phyloP scores from a whole-genome alignment of 2,113 vertebrate species.

The Oophaga pumilio region DNA sequence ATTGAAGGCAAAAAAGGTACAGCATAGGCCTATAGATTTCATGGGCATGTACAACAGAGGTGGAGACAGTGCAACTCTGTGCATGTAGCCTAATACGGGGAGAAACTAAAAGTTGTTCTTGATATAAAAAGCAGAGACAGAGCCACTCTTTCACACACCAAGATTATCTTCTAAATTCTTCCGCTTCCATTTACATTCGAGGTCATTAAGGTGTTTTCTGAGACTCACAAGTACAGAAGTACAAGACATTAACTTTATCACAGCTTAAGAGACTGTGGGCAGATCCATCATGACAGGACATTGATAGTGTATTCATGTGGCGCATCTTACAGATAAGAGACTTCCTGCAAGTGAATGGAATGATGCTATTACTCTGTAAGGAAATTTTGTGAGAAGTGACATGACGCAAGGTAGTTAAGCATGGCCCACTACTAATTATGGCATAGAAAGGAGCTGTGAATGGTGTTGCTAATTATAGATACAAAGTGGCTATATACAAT shows the following conservation, averaged over 20 bases:
- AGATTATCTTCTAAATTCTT: background rate
- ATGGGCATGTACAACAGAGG: no score
- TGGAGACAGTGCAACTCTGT: no score
- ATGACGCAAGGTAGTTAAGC: background rate
- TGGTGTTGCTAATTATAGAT: background rate
- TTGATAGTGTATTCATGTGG: constrained; percentile 10
- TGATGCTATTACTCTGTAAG: background rate
- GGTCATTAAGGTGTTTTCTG: background rate
- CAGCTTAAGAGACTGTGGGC: constrained; percentile 27
- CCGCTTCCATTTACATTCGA: background rate
- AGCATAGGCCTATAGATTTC: no score
- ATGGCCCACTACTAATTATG: background rate
- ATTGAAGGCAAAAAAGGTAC: no score
- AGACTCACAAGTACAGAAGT: background rate
- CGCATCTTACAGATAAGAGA: constrained; percentile 37
- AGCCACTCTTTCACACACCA: background rate
- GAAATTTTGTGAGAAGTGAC: background rate
- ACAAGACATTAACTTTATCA: background rate
- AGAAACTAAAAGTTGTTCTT: no score
- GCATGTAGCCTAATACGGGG: no score
- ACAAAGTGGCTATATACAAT: background rate
- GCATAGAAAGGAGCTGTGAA: background rate
- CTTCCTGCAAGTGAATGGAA: background rate
- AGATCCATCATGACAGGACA: constrained; percentile 28
- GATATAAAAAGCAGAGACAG: background rate